A percentile compares a stretch with the other conserved stretches of the same genome.
These are phyloP conservation scores for Acanthochromis polyacanthus DNA, from an alignment of 2,113 vertebrate genomes.

Conservation along the genomic window DNA sequence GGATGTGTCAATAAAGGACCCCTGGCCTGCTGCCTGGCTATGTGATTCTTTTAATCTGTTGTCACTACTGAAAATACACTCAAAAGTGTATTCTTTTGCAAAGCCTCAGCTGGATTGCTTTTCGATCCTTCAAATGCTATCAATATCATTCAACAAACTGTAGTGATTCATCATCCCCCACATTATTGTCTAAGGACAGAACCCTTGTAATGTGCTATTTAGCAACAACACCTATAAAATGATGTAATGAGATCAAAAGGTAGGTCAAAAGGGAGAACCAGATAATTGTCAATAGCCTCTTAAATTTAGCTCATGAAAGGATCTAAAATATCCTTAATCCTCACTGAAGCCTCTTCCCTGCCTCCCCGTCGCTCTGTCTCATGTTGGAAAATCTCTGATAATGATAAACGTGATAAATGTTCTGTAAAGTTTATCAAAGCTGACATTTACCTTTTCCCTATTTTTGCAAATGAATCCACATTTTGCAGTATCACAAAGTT, in stretches of 20 bases:
- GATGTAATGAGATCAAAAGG: not conserved
- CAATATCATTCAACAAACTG: not conserved
- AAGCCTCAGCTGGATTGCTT: not conserved
- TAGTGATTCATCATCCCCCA: no score
- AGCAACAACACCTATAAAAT: no score
- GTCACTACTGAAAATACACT: not conserved
- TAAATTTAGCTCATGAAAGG: not conserved
- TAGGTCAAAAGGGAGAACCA: not conserved
- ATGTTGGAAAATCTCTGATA: not conserved
- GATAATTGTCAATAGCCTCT: not conserved
- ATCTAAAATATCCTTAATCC: not conserved
- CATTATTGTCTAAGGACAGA: no score
- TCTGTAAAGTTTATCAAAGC: not conserved
- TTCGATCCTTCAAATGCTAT: not conserved
- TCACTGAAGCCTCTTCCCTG: not conserved
- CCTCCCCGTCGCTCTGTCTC: slow-evolving; percentile 9
- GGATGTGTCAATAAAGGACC: slow-evolving; percentile 32
- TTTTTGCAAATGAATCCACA: not conserved
- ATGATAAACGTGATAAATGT: not conserved
- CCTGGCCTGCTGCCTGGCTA: not conserved
- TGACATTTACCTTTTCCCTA: not conserved
- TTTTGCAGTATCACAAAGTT: slow-evolving; percentile 17
- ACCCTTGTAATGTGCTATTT: no score
- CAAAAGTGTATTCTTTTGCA: no score
- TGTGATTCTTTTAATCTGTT: not conserved